phyloP scores from a whole-genome alignment of 2,888 invertebrate species.

The Endotricha flammealis region DNA sequence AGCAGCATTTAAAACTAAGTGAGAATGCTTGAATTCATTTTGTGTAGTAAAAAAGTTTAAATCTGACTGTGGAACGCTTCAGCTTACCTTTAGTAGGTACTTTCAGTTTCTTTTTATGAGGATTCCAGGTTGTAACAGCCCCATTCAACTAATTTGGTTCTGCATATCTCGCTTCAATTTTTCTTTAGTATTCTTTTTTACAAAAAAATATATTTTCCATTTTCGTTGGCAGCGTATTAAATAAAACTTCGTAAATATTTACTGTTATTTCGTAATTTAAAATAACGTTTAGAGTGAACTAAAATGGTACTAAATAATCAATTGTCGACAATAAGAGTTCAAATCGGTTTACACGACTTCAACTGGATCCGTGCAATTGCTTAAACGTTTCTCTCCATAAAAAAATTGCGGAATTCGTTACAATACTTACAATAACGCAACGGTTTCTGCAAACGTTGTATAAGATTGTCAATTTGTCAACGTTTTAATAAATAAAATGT shows the following conservation, averaged over 20 bases:
- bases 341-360: neutral
- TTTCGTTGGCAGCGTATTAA: too few relatives aligned
- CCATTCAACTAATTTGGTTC: constrained; percentile 13
- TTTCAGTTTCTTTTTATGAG: constrained; percentile 15
- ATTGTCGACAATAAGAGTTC: neutral
- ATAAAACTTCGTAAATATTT: too few relatives aligned
- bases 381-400: neutral
- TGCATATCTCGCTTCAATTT: too few relatives aligned
- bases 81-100: constrained; percentile 10
- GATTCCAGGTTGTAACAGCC: constrained; percentile 17
- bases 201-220: too few relatives aligned
- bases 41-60: constrained; percentile 37
- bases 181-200: too few relatives aligned
- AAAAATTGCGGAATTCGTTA: too few relatives aligned
- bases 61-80: constrained; percentile 27
- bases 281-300: too few relatives aligned
- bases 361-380: neutral
- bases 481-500: too few relatives aligned
- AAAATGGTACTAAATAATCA: too few relatives aligned
- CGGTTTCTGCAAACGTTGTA: neutral
- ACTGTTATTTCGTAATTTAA: too few relatives aligned
- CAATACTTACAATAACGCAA: constrained; percentile 3
- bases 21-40: constrained; percentile 58
- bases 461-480: constrained; percentile 7
- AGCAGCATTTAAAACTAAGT: constrained; percentile 57